Evolutionary conservation across 2,888 invertebrate genomes (phyloP), one percentile per base, ranked within the genome.

Genomic region (Clivina fossor): DNA sequence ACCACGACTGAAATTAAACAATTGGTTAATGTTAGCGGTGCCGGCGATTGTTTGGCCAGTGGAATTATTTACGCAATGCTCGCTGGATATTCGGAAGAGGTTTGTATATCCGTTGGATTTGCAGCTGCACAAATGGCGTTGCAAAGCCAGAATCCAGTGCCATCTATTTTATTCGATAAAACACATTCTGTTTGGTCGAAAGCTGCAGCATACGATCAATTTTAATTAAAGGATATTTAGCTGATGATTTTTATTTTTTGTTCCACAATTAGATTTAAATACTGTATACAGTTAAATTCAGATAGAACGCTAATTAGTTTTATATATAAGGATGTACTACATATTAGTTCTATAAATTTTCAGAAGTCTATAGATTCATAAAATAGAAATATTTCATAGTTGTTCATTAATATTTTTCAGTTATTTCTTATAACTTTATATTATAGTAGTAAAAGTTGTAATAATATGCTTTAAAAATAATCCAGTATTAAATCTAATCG

Each of bases 11-110:
- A 67, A 56, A 57, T 79, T 30, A 55, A 69, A 54, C 64, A 75
- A 46, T 71, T 89, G 9, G 77, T 81, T 46, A 90, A 84, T 74
- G 89, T 89, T 0, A 89, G 88, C n/a, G 91, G 90, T 3, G 89
- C 90, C 15, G 90, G 90, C 1, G 91, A 91, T 67, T 88, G 88
- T 69, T 83, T 86, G 65, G 78, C 81, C 2, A 82, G 84, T 66
- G 89, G 88, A 1, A 82, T 86, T 64, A 82, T 88, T 53, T 72
- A 80, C 16, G 85, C 83, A 1, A 74, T 85, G 66, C 69, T 89
- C 18, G 70, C 69, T 24, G 79, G 80, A 1, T 71, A 75, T 30
- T 62, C 71, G 4, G 82, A 88, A 69, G 73, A 80, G 40, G 71
- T 76, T 54, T 83, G 85, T 67, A 75, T 86, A 8, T 73, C 77